phyloP scores from a whole-genome alignment of 1,140 invertebrate genomes.

The Paraescarpia echinospica region DNA sequence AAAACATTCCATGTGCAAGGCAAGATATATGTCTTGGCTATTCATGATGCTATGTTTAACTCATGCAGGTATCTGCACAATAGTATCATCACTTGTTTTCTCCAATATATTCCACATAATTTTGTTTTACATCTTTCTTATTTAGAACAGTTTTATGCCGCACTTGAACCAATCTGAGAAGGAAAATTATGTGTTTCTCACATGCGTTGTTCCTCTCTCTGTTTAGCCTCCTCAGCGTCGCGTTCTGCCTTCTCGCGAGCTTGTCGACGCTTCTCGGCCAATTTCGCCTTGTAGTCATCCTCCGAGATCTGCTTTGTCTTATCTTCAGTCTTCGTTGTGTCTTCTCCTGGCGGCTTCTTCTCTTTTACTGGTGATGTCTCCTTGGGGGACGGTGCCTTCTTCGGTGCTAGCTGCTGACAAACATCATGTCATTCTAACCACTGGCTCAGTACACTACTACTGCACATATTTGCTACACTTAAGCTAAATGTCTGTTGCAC shows the following conservation, averaged over 20 bases:
- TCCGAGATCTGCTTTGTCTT: background rate
- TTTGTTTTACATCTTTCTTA: background rate
- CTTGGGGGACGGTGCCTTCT: background rate
- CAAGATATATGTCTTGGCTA: too few species aligned
- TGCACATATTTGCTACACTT: background rate
- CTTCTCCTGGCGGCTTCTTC: constrained; percentile 1
- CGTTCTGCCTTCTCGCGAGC: constrained; percentile 25
- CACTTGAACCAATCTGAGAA: background rate
- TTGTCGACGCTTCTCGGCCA: constrained; percentile 24
- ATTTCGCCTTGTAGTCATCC: constrained; percentile 25
- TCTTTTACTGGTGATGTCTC: constrained; percentile 4
- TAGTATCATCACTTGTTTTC: background rate
- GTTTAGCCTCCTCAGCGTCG: constrained; percentile 19
- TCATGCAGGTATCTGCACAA: background rate
- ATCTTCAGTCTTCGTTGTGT: background rate
- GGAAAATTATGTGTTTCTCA: background rate
- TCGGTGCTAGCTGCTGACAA: background rate
- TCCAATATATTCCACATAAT: background rate
- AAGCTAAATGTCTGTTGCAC: background rate
- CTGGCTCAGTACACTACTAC: background rate
- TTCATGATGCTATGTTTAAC: background rate
- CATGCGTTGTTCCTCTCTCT: constrained; percentile 13
- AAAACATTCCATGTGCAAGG: too few species aligned
- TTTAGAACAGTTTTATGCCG: background rate
- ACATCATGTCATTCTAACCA: background rate